Conservation (phyloP, 2,888 invertebrate species). For the Monoplex corrugatus region DNA sequence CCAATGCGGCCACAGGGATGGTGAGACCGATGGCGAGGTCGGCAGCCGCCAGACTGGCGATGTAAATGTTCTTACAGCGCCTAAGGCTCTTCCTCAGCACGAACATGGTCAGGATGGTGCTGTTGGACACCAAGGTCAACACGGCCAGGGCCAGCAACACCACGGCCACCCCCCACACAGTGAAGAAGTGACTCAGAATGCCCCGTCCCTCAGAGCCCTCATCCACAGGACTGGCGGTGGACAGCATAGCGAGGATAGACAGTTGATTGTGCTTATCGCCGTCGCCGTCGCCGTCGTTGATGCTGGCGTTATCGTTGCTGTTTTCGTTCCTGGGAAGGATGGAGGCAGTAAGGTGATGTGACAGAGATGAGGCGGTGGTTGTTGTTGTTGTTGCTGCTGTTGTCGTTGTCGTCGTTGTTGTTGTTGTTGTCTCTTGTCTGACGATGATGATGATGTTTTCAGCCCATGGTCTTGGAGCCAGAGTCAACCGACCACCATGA, state of each 20-base stretch:
- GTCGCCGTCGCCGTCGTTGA: neutral
- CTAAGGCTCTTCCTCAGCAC: slow-evolving; percentile 64
- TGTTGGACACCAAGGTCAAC: slow-evolving; percentile 69
- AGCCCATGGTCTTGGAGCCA: neutral
- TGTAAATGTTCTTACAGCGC: slow-evolving; percentile 72
- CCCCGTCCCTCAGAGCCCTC: neutral
- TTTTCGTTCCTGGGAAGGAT: no score
- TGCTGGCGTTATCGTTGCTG: neutral
- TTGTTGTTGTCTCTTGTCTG: neutral
- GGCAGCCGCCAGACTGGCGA: slow-evolving; percentile 71
- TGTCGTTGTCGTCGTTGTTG: neutral
- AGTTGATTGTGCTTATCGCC: neutral
- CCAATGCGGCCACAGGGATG: slow-evolving; percentile 67
- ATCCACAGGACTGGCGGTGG: neutral
- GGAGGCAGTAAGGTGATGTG: no score
- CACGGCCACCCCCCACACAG: slow-evolving; percentile 55
- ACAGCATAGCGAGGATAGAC: neutral
- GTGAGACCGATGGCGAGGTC: slow-evolving; percentile 71
- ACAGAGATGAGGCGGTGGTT: neutral
- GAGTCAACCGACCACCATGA: neutral
- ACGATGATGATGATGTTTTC: neutral
- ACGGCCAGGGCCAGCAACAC: slow-evolving; percentile 65
- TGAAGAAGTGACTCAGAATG: slow-evolving; percentile 16
- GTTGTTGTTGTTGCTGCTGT: neutral
- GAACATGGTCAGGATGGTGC: slow-evolving; percentile 70